Evolutionary conservation across 1,140 invertebrate species (phyloP).

Genomic region (Macrocentrus cingulum): DNA sequence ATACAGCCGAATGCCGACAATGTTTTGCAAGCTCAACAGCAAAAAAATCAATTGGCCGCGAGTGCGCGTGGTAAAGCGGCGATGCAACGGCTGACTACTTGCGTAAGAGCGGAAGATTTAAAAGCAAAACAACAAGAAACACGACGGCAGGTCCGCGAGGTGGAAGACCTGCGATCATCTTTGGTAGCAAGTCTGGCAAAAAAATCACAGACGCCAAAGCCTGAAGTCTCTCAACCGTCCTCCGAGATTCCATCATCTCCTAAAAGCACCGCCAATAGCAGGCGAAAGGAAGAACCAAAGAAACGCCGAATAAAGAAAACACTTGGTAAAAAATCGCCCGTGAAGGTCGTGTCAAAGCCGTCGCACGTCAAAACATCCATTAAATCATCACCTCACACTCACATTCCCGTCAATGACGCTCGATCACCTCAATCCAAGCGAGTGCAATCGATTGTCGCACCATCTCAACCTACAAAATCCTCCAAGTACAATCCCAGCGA

Average conservation of each 20-base stretch:
- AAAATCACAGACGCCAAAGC: not conserved
- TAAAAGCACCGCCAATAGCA: not conserved
- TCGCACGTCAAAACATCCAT: not conserved
- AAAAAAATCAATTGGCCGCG: slow-evolving; percentile 47
- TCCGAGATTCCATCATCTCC: not conserved
- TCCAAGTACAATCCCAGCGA: slow-evolving; percentile 50
- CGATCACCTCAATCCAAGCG: not conserved
- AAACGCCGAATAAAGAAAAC: slow-evolving; percentile 25
- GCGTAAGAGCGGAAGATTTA: slow-evolving; percentile 33
- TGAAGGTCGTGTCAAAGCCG: slow-evolving; percentile 29
- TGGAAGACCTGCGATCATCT: slow-evolving; percentile 56
- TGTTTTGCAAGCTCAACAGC: slow-evolving; percentile 39
- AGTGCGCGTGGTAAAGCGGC: slow-evolving; percentile 53
- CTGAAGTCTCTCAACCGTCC: not conserved
- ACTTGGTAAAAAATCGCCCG: slow-evolving; percentile 31
- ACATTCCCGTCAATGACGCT: slow-evolving; percentile 9
- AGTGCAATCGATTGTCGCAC: not conserved
- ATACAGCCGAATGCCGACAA: slow-evolving; percentile 45
- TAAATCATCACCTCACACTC: not conserved
- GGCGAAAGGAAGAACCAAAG: slow-evolving; percentile 10
- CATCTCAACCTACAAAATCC: slow-evolving; percentile 6
- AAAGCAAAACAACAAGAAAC: slow-evolving; percentile 45
- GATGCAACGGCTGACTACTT: slow-evolving; percentile 42
- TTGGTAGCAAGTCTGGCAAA: slow-evolving; percentile 39
- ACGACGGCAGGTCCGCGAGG: slow-evolving; percentile 50